Evolutionary conservation across 2,797 vertebrate species (phyloP).

Genomic region (Taeniopygia guttata): DNA sequence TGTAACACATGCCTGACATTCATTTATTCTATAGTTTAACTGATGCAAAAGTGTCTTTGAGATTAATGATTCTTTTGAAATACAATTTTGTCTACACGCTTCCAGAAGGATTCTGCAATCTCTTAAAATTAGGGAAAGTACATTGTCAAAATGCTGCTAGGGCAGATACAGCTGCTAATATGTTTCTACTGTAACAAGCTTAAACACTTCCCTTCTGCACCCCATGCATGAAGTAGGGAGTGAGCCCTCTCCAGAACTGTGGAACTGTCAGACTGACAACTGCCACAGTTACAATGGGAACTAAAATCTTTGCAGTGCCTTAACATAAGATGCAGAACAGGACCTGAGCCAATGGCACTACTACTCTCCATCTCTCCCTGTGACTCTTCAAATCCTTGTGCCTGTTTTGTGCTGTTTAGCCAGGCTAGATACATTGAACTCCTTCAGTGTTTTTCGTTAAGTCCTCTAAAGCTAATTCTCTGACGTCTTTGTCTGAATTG

Average conservation of each 20-base stretch:
- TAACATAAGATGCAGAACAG: not conserved
- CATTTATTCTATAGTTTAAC: not conserved
- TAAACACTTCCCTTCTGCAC: not conserved
- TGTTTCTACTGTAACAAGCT: not conserved
- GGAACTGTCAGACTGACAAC: not conserved
- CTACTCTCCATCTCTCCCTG: not conserved
- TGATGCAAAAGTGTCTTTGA: not conserved
- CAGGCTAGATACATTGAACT: not conserved
- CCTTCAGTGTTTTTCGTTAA: not conserved
- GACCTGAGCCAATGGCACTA: not conserved
- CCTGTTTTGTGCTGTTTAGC: not conserved
- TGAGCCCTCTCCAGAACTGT: not conserved
- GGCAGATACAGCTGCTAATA: not conserved
- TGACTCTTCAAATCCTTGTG: not conserved
- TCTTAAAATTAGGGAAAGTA: not conserved
- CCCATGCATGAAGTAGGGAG: rapidly evolving
- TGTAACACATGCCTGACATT: not conserved
- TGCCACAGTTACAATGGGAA: not conserved
- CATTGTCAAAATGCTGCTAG: not conserved
- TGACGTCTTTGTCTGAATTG: not conserved
- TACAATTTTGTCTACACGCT: slow-evolving; percentile 49
- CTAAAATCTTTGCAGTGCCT: not conserved
- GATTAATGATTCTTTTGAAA: slow-evolving; percentile 25
- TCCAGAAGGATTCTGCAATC: not conserved
- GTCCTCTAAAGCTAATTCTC: not conserved